Conservation (phyloP, 2,888 invertebrate species). For the Sesamia inferens region DNA sequence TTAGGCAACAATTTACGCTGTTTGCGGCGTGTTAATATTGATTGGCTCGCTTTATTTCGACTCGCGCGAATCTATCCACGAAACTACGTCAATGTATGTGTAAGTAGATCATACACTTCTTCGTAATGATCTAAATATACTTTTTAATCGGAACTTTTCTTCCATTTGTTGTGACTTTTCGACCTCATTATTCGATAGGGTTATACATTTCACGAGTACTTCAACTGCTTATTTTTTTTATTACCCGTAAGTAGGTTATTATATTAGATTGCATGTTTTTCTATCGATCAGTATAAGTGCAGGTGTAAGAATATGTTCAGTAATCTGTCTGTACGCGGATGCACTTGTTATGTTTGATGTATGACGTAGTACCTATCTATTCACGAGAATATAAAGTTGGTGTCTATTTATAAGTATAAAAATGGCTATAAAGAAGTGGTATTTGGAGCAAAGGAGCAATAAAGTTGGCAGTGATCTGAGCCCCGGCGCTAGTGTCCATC, state of each 20-base stretch:
- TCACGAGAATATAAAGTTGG: slow-evolving; percentile 36
- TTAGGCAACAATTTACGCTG: slow-evolving; percentile 90
- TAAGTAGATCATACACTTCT: slow-evolving; percentile 63
- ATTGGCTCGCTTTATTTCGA: slow-evolving; percentile 90
- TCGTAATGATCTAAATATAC: slow-evolving; percentile 58
- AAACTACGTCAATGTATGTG: slow-evolving; percentile 74
- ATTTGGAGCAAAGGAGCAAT: slow-evolving; percentile 53
- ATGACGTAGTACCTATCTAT: slow-evolving; percentile 46
- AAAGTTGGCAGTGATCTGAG: slow-evolving; percentile 54
- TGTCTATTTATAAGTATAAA: slow-evolving; percentile 45
- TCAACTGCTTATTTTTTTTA: slow-evolving; percentile 52
- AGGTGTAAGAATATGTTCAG: slow-evolving; percentile 58
- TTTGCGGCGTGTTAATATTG: slow-evolving; percentile 90
- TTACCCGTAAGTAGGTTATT: slow-evolving; percentile 60
- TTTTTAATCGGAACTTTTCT: slow-evolving; percentile 55
- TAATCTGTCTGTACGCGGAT: slow-evolving; percentile 53
- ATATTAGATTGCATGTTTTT: slow-evolving; percentile 61
- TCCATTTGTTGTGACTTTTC: slow-evolving; percentile 57
- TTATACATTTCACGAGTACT: slow-evolving; percentile 58
- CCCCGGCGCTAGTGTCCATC: slow-evolving; percentile 59
- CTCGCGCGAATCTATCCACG: slow-evolving; percentile 87
- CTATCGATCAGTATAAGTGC: slow-evolving; percentile 58
- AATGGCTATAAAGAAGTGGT: slow-evolving; percentile 52
- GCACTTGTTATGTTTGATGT: slow-evolving; percentile 49
- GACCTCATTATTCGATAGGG: slow-evolving; percentile 58